These are phyloP conservation scores for Proctacanthus coquilletti DNA, from an alignment of 1,140 invertebrate genomes.

Conservation along the genomic window DNA sequence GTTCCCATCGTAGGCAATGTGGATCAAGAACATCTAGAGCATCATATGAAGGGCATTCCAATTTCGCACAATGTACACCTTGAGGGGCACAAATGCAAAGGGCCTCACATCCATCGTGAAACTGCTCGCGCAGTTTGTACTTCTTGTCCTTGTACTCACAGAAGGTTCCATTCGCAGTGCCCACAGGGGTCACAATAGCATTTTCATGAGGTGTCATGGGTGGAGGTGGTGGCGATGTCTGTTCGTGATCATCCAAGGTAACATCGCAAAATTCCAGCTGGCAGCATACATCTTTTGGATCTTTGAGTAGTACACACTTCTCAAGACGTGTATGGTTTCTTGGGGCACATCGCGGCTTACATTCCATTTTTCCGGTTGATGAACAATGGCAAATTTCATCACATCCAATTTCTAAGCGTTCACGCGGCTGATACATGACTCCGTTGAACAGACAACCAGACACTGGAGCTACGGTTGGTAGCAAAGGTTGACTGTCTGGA, in stretches of 20 bases:
- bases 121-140: slow-evolving; percentile 39
- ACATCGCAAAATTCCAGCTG: slow-evolving; percentile 69
- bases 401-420: slow-evolving; percentile 63
- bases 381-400: slow-evolving; percentile 60
- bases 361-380: slow-evolving; percentile 38
- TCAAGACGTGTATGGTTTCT: slow-evolving; percentile 32
- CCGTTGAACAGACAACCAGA: slow-evolving; percentile 62
- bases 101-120: slow-evolving; percentile 59
- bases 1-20: slow-evolving; percentile 71
- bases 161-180: slow-evolving; percentile 4
- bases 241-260: slow-evolving; percentile 53
- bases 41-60: slow-evolving; percentile 68
- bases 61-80: slow-evolving; percentile 53
- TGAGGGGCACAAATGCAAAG: slow-evolving; percentile 49
- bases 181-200: too few species aligned
- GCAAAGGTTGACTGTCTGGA: too few species aligned
- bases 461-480: too few species aligned
- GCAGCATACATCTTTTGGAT: slow-evolving; percentile 67
- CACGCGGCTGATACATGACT: slow-evolving; percentile 50
- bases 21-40: slow-evolving; percentile 68
- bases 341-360: slow-evolving; percentile 21
- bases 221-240: slow-evolving; percentile 18
- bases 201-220: slow-evolving; percentile 10
- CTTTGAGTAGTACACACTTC: slow-evolving; percentile 53
- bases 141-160: slow-evolving; percentile 19